Evolutionary conservation across 2,113 vertebrate species (phyloP), one percentile per base, ranked within the genome.

Genomic region (Podilymbus podiceps): DNA sequence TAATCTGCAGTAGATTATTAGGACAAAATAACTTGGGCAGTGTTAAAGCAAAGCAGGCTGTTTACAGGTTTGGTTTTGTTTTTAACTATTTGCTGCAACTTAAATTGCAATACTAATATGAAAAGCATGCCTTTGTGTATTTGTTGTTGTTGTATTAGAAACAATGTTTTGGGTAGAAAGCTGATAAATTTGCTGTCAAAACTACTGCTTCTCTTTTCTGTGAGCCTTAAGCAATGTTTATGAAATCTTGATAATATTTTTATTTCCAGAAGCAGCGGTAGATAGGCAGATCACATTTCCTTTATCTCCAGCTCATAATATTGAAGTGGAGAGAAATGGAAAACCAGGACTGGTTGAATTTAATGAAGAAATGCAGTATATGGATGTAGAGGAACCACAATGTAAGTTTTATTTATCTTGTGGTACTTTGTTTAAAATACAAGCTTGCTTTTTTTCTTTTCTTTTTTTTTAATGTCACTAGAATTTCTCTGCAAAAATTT

Each of bases 241-340:
- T 40, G 46, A 94, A 96, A 93, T 86, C 66, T 82, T 97, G 73
- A 55, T 95, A 74, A 97, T 98, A 91, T 97, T 95, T 98, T 94
- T 97, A 78, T 97, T 97, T 91, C 78, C 98, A 99, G 99, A 99
- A 98, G 98, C 99, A 28, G 98, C 99, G 76, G 99, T 99, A 95
- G 99, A 99, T 97, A 99, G 99, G 96, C 99, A 99, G 98, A 99
- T 99, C 94, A 98, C 98, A 62, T 99, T 99, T 98, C 99, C 99
- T 89, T 98, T 99, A 94, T 99, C 99, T 96, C 98, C 98, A 93
- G 98, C 98, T 93, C 98, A 98, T 97, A 99, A 99, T 95, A 97
- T 98, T 93, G 99, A 99, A 77, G 98, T 98, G 69, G 99, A 99
- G 97, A 99, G 98, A 98, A 99, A 99, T 86, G 99, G 99, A 77